Conservation (phyloP, 92 coral and sea anemone species). For the Nematostella vectensis region DNA sequence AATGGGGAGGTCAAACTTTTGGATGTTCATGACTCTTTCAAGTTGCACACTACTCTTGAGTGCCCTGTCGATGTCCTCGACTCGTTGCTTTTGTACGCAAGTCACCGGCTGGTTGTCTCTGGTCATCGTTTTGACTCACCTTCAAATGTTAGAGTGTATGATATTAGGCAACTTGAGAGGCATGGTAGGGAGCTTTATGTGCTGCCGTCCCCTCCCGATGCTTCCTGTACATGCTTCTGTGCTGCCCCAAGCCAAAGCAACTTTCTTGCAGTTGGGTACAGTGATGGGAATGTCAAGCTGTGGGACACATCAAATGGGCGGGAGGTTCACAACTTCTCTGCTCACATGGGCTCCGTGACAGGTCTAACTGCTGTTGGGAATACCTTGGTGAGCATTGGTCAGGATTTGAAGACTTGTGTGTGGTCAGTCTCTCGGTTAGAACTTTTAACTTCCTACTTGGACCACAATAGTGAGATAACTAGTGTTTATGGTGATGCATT, state of each 20-base stretch:
- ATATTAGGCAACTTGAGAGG: conserved; percentile 46
- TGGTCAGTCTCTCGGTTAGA: conserved; percentile 40
- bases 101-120: conserved; percentile 38
- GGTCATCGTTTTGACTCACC: conserved; percentile 8
- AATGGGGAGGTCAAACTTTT: conserved; percentile 59
- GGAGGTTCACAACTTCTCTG: conserved; percentile 31
- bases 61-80: conserved; percentile 40
- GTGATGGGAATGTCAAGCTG: conserved; percentile 41
- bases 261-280: conserved; percentile 50
- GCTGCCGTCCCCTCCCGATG: conserved; percentile 20
- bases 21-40: conserved; percentile 40
- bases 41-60: conserved; percentile 39
- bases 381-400: conserved; percentile 34
- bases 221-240: conserved; percentile 18
- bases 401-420: conserved; percentile 36
- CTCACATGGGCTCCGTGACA: conserved; percentile 38
- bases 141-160: conserved; percentile 49
- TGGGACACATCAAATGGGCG: conserved; percentile 48
- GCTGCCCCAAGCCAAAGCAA: conserved; percentile 34
- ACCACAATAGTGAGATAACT: conserved; percentile 53
- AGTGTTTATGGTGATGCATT: conserved; percentile 67
- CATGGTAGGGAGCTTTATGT: conserved; percentile 34
- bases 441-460: conserved; percentile 27
- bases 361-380: conserved; percentile 36
- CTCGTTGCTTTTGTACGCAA: conserved; percentile 17